Conservation (phyloP, 2,888 invertebrate genomes). For the Macrophya annulata region DNA sequence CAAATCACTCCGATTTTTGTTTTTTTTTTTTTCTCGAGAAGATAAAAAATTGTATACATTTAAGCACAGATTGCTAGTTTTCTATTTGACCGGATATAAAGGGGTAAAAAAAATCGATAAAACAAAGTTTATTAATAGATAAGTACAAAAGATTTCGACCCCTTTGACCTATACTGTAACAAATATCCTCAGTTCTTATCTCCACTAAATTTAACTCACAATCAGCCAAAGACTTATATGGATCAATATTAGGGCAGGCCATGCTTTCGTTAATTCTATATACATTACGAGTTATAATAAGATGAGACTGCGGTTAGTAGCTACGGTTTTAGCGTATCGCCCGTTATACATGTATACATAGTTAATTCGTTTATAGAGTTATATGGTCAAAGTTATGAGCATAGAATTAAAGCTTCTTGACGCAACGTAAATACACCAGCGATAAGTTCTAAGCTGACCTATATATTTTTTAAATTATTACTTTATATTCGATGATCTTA, state of each 20-base stretch:
- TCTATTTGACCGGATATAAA: not conserved
- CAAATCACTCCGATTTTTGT: not conserved
- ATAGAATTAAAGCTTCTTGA: slow-evolving; percentile 23
- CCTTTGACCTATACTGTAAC: not conserved
- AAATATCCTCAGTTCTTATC: slow-evolving; percentile 17
- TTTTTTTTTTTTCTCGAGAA: not conserved
- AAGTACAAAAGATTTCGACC: not conserved
- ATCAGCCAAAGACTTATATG: slow-evolving; percentile 40
- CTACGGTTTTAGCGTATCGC: not conserved
- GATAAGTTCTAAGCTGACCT: slow-evolving; percentile 19
- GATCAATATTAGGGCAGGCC: slow-evolving; percentile 70
- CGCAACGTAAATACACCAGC: slow-evolving; percentile 16
- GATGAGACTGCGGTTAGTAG: slow-evolving; percentile 6
- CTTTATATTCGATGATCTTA: not conserved
- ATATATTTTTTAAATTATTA: slow-evolving; percentile 17
- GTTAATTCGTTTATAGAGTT: slow-evolving; percentile 27
- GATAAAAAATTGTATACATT: not conserved
- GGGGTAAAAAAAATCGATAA: not conserved
- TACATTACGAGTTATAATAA: slow-evolving; percentile 2
- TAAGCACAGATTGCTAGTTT: no score
- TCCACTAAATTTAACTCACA: slow-evolving; percentile 36
- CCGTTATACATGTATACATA: slow-evolving; percentile 2
- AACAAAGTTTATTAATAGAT: not conserved
- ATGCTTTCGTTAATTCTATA: slow-evolving; percentile 60
- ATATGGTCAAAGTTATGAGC: slow-evolving; percentile 31